A percentile compares a stretch with the other conserved stretches of the same genome.
Evolutionary conservation across 2,113 vertebrate species (phyloP).

Genomic region (Nothobranchius furzeri): DNA sequence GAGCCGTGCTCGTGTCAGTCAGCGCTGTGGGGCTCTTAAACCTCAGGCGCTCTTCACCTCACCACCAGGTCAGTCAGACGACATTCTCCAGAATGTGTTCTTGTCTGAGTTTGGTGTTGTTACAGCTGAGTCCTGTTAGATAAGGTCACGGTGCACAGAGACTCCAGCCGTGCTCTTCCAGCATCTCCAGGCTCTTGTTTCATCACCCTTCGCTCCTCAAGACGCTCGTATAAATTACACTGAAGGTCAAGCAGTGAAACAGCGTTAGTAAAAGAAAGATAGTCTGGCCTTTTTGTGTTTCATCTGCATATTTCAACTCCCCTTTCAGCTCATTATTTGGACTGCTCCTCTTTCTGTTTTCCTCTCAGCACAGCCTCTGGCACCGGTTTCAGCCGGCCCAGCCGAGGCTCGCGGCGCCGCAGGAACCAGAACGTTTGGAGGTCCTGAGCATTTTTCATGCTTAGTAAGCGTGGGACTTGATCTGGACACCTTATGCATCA

Average conservation of each 20-base stretch:
- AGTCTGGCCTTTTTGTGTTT: constrained; percentile 9
- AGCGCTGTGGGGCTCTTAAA: neutral
- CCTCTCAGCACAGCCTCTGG: constrained; percentile 45
- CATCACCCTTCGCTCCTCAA: constrained; percentile 1
- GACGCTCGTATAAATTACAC: constrained; percentile 45
- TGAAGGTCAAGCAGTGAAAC: constrained; percentile 34
- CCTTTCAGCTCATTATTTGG: constrained; percentile 42
- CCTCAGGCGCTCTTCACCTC: constrained; percentile 20
- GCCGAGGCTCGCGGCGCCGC: constrained; percentile 57
- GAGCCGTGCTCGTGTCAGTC: constrained; percentile 14
- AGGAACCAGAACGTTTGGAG: constrained; percentile 22
- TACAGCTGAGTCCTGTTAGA: constrained; percentile 33
- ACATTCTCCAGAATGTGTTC: constrained; percentile 16
- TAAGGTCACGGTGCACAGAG: constrained; percentile 36
- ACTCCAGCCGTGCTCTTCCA: neutral
- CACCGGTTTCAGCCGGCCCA: constrained; percentile 57
- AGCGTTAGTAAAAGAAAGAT: constrained; percentile 15
- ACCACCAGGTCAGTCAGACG: constrained; percentile 6
- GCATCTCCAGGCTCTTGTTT: neutral
- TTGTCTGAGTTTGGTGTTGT: constrained; percentile 17
- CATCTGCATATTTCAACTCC: constrained; percentile 12
- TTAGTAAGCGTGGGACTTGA: constrained; percentile 35
- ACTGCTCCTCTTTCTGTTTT: constrained; percentile 15
- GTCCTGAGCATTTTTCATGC: constrained; percentile 27
- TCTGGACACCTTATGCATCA: constrained; percentile 20